Base-by-base conservation (phyloP, 2,113 vertebrate genomes). In the Mionectes macconnelli region DNA sequence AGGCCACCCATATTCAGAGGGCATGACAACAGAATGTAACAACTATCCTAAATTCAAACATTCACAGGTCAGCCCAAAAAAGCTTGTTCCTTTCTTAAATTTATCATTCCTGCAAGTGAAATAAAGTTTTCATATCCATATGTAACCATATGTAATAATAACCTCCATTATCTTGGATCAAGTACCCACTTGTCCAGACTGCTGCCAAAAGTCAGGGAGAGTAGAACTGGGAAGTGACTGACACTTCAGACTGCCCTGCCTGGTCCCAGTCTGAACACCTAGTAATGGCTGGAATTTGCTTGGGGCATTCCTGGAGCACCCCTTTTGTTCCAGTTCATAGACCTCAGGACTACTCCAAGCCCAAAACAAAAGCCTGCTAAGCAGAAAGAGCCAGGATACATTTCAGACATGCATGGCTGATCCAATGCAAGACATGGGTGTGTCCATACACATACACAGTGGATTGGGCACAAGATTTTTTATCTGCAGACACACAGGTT, bases 181-280 rank as follows among this genome's bases (percentile, higher is more conserved):
- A 39, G 24, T n/a, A 62, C n/a, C 5, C 0, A 0, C 17, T 30
- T 30, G 19, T 12, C 33, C 23, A 28, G 0, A 0, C 4, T 30
- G 9, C 10, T 0, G 0, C 30, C 56, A 62, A 57, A 33, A 40
- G 23, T 24, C 47, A 33, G 12, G 20, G 75, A 72, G 21, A 63
- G 67, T 17, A 52, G 9, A n/a, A 39, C 16, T 1, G 20, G 35
- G 21, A 5, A 40, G 8, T 3, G 11, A 56, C 39, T 8, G 21
- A 44, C 17, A 7, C 16, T 35, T 31, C 16, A 23, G 14, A 21
- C 23, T 66, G 47, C 74, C 45, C 49, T 30, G 52, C 15, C 31
- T 76, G 55, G 14, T 10, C 7, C 4, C 33, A 44, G 42, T 20
- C 37, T 20, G 16, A 40, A 52, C 0, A 23, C 14, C 24, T 45